Evolutionary conservation across 2,113 vertebrate species (phyloP).

Genomic region (Caretta caretta): DNA sequence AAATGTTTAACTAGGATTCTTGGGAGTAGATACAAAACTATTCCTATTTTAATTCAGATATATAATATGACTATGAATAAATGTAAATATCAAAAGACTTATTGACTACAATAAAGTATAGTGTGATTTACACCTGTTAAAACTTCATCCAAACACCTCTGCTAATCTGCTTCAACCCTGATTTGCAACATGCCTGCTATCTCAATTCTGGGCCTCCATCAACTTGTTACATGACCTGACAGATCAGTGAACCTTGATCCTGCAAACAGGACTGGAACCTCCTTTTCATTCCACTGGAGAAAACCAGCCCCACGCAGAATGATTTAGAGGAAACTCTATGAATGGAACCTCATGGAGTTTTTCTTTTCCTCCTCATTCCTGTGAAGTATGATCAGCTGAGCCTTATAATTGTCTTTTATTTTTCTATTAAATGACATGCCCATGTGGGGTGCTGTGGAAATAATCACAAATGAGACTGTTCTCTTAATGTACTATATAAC

Average conservation of each 20-base stretch:
- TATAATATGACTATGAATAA: neutral
- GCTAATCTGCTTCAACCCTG: fast-evolving
- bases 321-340: neutral
- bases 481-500: neutral
- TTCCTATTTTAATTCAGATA: neutral
- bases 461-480: conserved; percentile 32
- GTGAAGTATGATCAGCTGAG: neutral
- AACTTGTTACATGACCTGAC: fast-evolving
- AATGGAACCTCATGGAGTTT: neutral
- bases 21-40: neutral
- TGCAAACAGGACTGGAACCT: no score
- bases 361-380: neutral
- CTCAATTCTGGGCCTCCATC: neutral
- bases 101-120: fast-evolving
- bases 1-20: neutral
- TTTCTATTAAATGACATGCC: no score
- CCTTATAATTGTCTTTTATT: neutral
- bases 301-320: neutral
- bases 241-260: fast-evolving
- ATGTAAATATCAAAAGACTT: neutral
- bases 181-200: neutral
- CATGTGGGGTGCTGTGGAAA: neutral
- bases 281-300: no score
- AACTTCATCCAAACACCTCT: neutral
- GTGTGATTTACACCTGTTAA: neutral